phyloP scores from a whole-genome alignment of 2,797 vertebrate species.

The Florisuga fusca region DNA sequence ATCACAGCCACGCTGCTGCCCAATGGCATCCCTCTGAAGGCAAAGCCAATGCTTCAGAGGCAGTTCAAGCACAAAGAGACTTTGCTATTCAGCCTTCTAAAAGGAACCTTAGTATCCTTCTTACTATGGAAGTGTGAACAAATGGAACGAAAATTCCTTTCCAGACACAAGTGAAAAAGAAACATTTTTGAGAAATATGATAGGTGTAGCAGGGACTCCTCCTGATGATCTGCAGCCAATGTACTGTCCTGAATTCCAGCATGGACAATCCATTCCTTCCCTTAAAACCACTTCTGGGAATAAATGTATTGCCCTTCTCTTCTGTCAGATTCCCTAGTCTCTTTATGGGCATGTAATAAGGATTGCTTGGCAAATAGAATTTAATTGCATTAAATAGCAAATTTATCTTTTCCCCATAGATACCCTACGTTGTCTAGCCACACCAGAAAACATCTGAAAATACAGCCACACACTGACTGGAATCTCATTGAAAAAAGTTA shows the following conservation, averaged over 20 bases:
- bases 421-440: constrained; percentile 18
- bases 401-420: constrained; percentile 66
- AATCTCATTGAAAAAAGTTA: constrained; percentile 58
- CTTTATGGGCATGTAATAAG: constrained; percentile 44
- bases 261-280: background rate
- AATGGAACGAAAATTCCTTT: background rate
- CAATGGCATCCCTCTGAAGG: background rate
- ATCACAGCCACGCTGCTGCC: background rate
- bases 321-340: constrained; percentile 20
- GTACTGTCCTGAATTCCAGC: constrained; percentile 6
- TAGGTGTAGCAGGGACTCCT: background rate
- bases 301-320: constrained; percentile 2
- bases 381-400: constrained; percentile 70
- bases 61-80: background rate
- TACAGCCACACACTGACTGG: background rate
- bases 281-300: constrained; percentile 35
- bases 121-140: background rate
- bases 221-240: background rate
- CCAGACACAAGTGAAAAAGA: background rate
- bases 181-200: background rate
- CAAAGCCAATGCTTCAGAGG: background rate
- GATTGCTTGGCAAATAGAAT: constrained; percentile 62
- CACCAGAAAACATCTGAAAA: constrained; percentile 45
- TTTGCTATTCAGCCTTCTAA: background rate
- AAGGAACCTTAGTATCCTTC: background rate